Evolutionary conservation across 2,113 vertebrate genomes (phyloP), one percentile per base, ranked within the genome.

Genomic region (Chionodraco myersi): DNA sequence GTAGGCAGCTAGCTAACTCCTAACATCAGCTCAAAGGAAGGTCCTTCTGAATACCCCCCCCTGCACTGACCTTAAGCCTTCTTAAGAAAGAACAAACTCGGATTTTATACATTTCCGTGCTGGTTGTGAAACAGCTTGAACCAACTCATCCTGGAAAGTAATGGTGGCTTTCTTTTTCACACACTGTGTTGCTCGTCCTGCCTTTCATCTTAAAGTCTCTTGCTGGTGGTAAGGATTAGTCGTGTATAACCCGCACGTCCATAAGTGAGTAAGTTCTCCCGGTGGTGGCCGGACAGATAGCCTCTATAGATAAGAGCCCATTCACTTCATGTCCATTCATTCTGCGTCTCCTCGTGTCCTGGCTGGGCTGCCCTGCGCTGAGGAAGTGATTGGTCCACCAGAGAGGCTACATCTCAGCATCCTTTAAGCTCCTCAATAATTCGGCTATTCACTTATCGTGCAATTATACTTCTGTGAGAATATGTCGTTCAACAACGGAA

Each of bases 311-410:
- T 88, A 87, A 87, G 76, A 72, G 8, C 26, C 59, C 73, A 62
- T 85, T 79, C 56, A 58, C 63, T 13, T 56, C 64, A 61, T 65
- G 72, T 82, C 62, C 84, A 67, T 82, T 56, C 59, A 66, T 84
- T 53, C 77, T 58, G 78, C 70, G 74, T 87, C 73, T 81, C 15
- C 26, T 18, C 44, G 76, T 82, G 65, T 72, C 82, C 77, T 54
- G 82, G 52, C 84, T 87, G 86, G 86, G 85, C 86, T 89, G 80
- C 74, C 80, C 82, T 89, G 64, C 73, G 74, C 77, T 82, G 72
- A 60, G 72, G 72, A 81, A 88, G 87, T 76, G 88, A 83, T 77
- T 60, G 81, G 84, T 86, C 84, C 84, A 83, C 72, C 64, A n/a
- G 18, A 12, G 26, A 63, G 60, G 81, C 68, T 54, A 3, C 77